These are phyloP conservation scores for Arnoldichthys spilopterus DNA, from an alignment of 2,797 vertebrate genomes.

Conservation along the genomic window DNA sequence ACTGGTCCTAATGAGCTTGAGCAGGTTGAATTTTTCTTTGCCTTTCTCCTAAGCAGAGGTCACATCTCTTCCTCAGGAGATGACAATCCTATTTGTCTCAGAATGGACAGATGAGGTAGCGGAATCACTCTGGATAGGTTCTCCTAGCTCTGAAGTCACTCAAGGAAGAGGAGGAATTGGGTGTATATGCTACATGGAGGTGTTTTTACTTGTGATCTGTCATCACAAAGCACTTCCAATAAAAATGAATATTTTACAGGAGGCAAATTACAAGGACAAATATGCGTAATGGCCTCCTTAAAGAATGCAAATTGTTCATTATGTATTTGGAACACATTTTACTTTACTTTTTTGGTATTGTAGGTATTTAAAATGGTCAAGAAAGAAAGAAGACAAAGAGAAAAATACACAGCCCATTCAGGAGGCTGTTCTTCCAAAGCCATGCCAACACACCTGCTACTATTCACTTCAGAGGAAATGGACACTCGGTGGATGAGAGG, in stretches of 20 bases:
- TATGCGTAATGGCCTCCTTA: constrained; percentile 32
- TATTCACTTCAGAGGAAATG: constrained; percentile 87
- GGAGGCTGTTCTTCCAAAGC: constrained; percentile 75
- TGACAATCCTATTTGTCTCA: constrained; percentile 45
- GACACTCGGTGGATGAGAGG: constrained; percentile 85
- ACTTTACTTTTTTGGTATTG: constrained; percentile 7
- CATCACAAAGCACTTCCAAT: constrained; percentile 55
- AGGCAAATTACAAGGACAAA: constrained; percentile 35
- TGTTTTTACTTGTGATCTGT: constrained; percentile 57
- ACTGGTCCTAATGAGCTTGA: constrained; percentile 60
- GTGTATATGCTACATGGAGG: constrained; percentile 43
- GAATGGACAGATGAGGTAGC: background rate
- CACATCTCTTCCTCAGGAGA: constrained; percentile 31
- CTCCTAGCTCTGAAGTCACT: constrained; percentile 49
- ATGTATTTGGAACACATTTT: constrained; percentile 26
- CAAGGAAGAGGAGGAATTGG: constrained; percentile 55
- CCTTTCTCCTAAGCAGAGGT: constrained; percentile 40
- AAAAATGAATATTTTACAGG: constrained; percentile 55
- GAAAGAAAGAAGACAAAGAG: constrained; percentile 51
- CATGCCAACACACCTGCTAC: constrained; percentile 85
- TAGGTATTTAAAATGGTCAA: constrained; percentile 17
- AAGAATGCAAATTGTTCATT: constrained; percentile 41
- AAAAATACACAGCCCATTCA: constrained; percentile 69
- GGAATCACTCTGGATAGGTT: constrained; percentile 50
- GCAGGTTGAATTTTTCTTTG: constrained; percentile 54